These are phyloP conservation scores for Thecocarcelia acutangulata DNA, from an alignment of 2,888 invertebrate species.

Conservation along the genomic window DNA sequence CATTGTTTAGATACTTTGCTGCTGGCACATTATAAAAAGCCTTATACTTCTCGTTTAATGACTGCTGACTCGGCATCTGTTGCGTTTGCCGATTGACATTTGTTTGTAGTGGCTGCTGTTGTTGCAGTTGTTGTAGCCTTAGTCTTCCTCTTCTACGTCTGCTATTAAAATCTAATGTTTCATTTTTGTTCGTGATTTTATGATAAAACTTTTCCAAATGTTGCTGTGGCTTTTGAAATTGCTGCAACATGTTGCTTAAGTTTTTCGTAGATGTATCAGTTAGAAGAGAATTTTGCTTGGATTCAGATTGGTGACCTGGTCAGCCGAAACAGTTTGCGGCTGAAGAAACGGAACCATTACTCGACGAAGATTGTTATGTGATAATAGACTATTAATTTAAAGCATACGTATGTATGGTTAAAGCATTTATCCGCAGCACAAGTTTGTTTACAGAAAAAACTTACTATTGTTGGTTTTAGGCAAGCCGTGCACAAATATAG, in stretches of 20 bases:
- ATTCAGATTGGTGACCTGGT: no score
- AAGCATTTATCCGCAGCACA: no score
- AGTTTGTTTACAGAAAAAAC: no score
- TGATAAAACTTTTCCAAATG: constrained; percentile 8
- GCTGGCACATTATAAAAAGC: constrained; percentile 65
- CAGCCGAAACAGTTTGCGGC: no score
- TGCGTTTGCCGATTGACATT: constrained; percentile 15
- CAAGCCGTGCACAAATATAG: no score
- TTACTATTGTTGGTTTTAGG: no score
- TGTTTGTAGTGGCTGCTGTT: constrained; percentile 38
- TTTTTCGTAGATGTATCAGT: constrained; percentile 34
- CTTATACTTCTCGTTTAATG: constrained; percentile 40
- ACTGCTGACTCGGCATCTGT: constrained; percentile 25
- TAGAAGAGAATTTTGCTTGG: constrained; percentile 42
- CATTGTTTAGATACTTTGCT: constrained; percentile 60
- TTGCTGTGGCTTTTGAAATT: constrained; percentile 33
- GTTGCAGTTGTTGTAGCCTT: constrained; percentile 73
- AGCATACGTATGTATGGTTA: no score
- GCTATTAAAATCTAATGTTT: constrained; percentile 79
- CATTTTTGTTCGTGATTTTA: constrained; percentile 59
- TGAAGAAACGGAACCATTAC: no score
- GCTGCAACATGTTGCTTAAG: constrained; percentile 66
- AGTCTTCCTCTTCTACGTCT: constrained; percentile 80
- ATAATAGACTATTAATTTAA: no score
- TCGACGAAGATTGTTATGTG: no score